A percentile compares a stretch with the other conserved stretches of the same genome.
Conservation (phyloP, 2,888 invertebrate genomes). For the Ctena decussata region DNA sequence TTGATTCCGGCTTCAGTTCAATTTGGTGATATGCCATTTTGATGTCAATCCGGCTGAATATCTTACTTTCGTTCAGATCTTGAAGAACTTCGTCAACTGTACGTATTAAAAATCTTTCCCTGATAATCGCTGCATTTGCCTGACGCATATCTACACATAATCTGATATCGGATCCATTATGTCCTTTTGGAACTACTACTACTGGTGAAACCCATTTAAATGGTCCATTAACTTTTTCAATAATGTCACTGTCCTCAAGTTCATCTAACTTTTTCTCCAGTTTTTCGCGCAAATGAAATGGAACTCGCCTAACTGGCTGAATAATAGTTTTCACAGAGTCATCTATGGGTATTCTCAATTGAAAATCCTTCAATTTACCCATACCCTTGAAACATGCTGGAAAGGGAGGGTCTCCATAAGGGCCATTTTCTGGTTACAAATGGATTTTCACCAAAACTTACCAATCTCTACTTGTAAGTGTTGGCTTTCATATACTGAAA, state of each 20-base stretch:
- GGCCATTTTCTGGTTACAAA: too few species aligned
- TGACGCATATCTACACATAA: conserved; percentile 61
- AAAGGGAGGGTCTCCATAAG: too few species aligned
- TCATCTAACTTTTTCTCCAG: conserved; percentile 43
- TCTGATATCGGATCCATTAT: conserved; percentile 33
- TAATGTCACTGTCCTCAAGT: conserved; percentile 44
- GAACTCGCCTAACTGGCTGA: conserved; percentile 18
- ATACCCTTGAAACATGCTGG: conserved; percentile 38
- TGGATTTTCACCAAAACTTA: too few species aligned
- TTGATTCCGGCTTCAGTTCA: conserved; percentile 62
- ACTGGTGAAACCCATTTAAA: conserved; percentile 48
- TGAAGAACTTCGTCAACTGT: conserved; percentile 48
- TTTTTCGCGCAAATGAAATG: conserved; percentile 23
- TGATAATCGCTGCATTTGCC: conserved; percentile 49
- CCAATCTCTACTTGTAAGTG: too few species aligned
- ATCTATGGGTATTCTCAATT: conserved; percentile 29
- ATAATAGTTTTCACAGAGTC: conserved; percentile 12
- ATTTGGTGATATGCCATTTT: conserved; percentile 71
- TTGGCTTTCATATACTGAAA: too few species aligned
- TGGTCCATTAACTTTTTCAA: conserved; percentile 51
- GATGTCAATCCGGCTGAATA: conserved; percentile 72
- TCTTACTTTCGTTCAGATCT: conserved; percentile 49
- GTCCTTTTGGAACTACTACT: conserved; percentile 49
- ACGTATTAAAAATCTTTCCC: conserved; percentile 51
- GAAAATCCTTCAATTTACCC: conserved; percentile 33